Percentiles rank a stretch among this genome's conserved stretches.
Evolutionary conservation across 2,888 invertebrate species (phyloP).

Genomic region (Psococerastis gibbosa): DNA sequence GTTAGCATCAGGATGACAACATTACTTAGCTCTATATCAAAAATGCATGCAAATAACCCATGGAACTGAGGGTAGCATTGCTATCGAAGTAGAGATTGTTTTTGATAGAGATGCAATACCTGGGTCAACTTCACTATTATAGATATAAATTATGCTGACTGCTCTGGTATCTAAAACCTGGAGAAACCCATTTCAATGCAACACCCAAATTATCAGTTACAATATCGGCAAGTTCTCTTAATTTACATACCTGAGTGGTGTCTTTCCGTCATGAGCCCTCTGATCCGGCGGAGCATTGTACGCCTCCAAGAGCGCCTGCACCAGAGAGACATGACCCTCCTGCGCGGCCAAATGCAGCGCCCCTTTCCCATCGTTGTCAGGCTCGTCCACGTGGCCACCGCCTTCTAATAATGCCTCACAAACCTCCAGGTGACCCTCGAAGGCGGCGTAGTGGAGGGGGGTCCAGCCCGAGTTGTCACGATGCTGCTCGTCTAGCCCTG

Average conservation of each 20-base stretch:
- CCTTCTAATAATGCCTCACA: conserved; percentile 66
- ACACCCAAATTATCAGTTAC: no score
- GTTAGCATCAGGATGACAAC: no score
- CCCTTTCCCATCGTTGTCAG: conserved; percentile 81
- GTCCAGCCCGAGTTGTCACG: conserved; percentile 95
- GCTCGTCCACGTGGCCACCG: conserved; percentile 72
- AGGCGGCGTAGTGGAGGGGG: conserved; percentile 87
- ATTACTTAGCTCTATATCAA: no score
- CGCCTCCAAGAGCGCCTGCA: conserved; percentile 47
- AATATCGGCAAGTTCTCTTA: no score
- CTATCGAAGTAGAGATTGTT: no score
- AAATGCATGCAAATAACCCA: no score
- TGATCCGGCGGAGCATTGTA: conserved; percentile 66
- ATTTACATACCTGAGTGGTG: conserved; percentile 50
- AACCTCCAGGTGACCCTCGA: conserved; percentile 76
- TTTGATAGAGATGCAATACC: no score
- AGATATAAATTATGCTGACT: no score
- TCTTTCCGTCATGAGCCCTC: conserved; percentile 77
- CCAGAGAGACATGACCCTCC: conserved; percentile 57
- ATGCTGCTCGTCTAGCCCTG: conserved; percentile 62
- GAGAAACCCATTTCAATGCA: no score
- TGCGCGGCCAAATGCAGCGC: conserved; percentile 77
- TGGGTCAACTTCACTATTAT: no score
- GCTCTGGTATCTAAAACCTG: no score
- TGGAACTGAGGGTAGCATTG: no score